Evolutionary conservation across 2,888 invertebrate genomes (phyloP).

Genomic region (Chloroclysta siterata): DNA sequence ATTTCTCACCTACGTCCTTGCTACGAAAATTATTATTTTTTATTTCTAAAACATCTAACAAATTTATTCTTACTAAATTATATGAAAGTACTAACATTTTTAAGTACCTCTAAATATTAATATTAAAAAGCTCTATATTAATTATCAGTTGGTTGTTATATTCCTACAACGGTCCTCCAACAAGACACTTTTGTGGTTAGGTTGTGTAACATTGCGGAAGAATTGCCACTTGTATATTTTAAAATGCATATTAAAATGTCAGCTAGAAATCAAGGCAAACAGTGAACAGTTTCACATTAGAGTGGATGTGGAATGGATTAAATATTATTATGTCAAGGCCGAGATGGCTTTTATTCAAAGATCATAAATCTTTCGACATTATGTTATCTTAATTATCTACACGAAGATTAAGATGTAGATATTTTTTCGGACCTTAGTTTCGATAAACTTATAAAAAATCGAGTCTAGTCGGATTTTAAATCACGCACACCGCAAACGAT

Average conservation of each 20-base stretch:
- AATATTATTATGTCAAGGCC: conserved; percentile 40
- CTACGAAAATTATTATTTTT: too few relatives aligned
- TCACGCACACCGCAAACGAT: too few relatives aligned
- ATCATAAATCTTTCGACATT: conserved; percentile 16
- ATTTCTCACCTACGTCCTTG: too few relatives aligned
- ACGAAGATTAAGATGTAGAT: background rate
- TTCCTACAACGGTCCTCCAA: too few relatives aligned
- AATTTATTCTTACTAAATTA: too few relatives aligned
- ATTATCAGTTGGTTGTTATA: too few relatives aligned
- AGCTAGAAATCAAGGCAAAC: conserved; percentile 31
- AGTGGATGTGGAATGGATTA: conserved; percentile 33
- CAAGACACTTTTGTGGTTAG: background rate
- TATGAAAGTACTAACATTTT: too few relatives aligned
- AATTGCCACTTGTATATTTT: conserved; percentile 20
- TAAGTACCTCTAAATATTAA: too few relatives aligned
- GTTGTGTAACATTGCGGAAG: background rate
- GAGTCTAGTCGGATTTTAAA: too few relatives aligned
- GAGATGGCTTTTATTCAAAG: conserved; percentile 24
- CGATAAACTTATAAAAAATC: background rate
- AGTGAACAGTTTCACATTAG: conserved; percentile 17
- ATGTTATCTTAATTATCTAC: background rate
- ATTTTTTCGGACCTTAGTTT: background rate
- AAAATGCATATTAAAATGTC: conserved; percentile 34
- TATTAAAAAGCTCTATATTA: too few relatives aligned
- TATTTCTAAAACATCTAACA: too few relatives aligned